Percentiles rank a stretch among this genome's conserved stretches.
These are phyloP conservation scores for Leptinotarsa texana DNA, from an alignment of 1,140 invertebrate species.

Conservation along the genomic window DNA sequence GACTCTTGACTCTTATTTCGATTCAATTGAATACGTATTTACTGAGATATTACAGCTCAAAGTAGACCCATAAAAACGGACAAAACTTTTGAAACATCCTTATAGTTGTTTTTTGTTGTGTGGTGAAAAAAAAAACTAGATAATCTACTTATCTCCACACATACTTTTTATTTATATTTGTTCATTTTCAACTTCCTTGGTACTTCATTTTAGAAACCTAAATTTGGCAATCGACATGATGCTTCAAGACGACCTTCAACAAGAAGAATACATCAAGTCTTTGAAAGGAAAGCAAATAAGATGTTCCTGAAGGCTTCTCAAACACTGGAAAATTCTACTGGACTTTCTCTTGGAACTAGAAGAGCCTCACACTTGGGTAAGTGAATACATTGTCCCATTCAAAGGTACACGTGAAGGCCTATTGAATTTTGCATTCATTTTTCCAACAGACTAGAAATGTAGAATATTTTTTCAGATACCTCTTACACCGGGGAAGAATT, in stretches of 20 bases:
- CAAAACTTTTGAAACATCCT: no score
- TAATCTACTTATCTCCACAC: no score
- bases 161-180: no score
- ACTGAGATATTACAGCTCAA: no score
- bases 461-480: slow-evolving; percentile 43
- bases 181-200: no score
- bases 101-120: no score
- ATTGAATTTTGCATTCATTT: no score
- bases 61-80: no score
- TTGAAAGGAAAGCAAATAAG: slow-evolving; percentile 85
- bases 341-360: slow-evolving; percentile 64
- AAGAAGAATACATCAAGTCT: slow-evolving; percentile 62
- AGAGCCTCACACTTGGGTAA: slow-evolving; percentile 56
- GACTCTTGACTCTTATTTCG: no score
- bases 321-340: slow-evolving; percentile 75
- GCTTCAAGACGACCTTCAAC: slow-evolving; percentile 58
- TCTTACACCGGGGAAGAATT: slow-evolving; percentile 63
- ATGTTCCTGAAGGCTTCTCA: slow-evolving; percentile 84
- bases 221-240: slow-evolving; percentile 60
- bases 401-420: no score
- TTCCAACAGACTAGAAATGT: background rate
- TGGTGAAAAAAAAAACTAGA: no score
- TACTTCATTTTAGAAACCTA: slow-evolving; percentile 54
- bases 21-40: no score
- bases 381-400: background rate